These are phyloP conservation scores for Phragmatobia fuliginosa DNA, from an alignment of 2,888 invertebrate genomes.

Conservation along the genomic window DNA sequence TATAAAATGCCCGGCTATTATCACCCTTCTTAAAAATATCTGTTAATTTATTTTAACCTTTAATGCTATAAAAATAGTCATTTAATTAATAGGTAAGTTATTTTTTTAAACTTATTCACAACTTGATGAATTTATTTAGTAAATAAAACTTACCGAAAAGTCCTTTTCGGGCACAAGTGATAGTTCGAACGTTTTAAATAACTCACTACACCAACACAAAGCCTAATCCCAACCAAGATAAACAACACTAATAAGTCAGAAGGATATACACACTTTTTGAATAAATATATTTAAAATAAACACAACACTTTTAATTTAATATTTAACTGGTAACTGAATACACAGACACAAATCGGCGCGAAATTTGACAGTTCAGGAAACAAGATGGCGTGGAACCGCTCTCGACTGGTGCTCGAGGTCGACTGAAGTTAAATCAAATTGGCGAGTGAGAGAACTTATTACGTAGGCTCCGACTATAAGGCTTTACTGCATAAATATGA, in stretches of 20 bases:
- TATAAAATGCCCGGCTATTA: conserved; percentile 9
- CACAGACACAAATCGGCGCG: conserved; percentile 70
- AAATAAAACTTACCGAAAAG: conserved; percentile 55
- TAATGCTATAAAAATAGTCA: background rate
- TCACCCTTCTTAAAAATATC: conserved; percentile 15
- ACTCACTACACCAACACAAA: conserved; percentile 63
- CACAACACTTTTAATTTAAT: conserved; percentile 44
- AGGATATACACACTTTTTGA: conserved; percentile 30
- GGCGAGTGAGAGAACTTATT: conserved; percentile 69
- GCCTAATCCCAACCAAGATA: conserved; percentile 48
- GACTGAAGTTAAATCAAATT: conserved; percentile 73
- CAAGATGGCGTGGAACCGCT: conserved; percentile 71
- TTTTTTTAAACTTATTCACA: too few relatives aligned
- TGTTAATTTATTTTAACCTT: background rate
- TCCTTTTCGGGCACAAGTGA: conserved; percentile 58
- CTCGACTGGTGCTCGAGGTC: conserved; percentile 78
- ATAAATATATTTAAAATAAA: conserved; percentile 33
- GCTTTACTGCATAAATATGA: conserved; percentile 72
- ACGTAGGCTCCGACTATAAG: conserved; percentile 71
- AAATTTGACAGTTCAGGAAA: conserved; percentile 63
- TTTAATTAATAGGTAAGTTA: background rate
- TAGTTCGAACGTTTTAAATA: conserved; percentile 62
- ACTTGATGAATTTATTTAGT: background rate
- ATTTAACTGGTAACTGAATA: conserved; percentile 46
- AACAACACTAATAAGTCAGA: conserved; percentile 45